phyloP scores from a whole-genome alignment of 1,140 invertebrate species.

The Galleria mellonella region DNA sequence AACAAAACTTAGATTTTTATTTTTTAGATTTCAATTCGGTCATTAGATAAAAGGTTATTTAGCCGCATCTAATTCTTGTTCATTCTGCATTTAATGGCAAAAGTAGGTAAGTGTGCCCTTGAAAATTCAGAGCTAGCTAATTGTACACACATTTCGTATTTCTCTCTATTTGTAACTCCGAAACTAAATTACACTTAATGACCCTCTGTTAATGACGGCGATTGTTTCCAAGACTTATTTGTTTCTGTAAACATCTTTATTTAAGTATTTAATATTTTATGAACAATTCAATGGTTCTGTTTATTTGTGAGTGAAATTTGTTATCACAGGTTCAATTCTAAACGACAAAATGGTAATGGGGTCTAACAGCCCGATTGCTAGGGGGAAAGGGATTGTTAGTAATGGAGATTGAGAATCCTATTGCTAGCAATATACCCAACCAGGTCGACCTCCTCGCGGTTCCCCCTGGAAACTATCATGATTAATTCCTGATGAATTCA shows the following conservation, averaged over 20 bases:
- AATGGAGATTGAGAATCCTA: too few relatives aligned
- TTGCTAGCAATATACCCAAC: too few relatives aligned
- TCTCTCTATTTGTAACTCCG: neutral
- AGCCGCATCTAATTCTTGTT: neutral
- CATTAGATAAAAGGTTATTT: neutral
- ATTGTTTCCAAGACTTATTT: neutral
- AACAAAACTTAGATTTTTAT: neutral
- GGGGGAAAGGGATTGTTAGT: too few relatives aligned
- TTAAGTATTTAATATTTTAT: neutral
- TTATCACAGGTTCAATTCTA: too few relatives aligned
- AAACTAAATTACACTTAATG: neutral
- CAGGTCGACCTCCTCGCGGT: too few relatives aligned
- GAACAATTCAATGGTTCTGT: too few relatives aligned
- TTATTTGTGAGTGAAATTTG: too few relatives aligned
- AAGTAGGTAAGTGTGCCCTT: slow-evolving; percentile 22
- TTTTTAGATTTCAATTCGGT: too few relatives aligned
- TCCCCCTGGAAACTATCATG: too few relatives aligned
- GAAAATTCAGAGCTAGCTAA: slow-evolving; percentile 12
- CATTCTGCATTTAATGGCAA: neutral
- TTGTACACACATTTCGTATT: neutral
- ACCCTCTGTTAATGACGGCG: neutral
- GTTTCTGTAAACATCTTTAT: neutral
- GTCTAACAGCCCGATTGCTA: too few relatives aligned
- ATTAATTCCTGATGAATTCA: too few relatives aligned
- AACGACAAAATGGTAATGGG: too few relatives aligned